Base-by-base conservation (phyloP, 2,113 vertebrate species). In the Ramphastos sulfuratus region DNA sequence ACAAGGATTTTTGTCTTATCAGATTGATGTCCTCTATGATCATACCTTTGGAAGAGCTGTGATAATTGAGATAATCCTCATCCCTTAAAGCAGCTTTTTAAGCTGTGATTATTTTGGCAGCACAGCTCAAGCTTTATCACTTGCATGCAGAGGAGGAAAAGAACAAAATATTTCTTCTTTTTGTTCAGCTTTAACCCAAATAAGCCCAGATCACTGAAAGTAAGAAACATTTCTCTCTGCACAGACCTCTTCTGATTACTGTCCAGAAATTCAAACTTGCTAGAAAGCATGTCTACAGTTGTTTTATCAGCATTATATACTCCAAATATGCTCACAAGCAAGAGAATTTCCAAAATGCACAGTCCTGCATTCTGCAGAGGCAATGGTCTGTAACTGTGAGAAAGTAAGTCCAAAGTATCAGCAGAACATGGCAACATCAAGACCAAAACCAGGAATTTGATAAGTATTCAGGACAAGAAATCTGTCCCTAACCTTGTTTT, bases 51-150 rank as follows among this genome's bases (percentile, higher is more conserved):
- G 78, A 94, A 96, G 69, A 89, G 20, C 64, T 82, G 76, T 91
- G 92, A 96, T 94, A 96, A 96, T 94, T 94, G 89, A 96, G 89
- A 94, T 96, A 96, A 97, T 94, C 87, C 91, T 48, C 67, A 81
- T 93, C 78, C 90, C 90, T 94, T 91, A 94, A 82, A 95, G 85
- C 89, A 94, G 85, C 71, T 93, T 95, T 90, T 92, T 11, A 89
- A 95, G 64, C 85, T 93, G 35, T 94, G 85, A 96, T 96, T 95
- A 96, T 87, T 95, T 95, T 95, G 85, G 93, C 91, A 94, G 89
- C 67, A 87, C 35, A 85, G 73, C 70, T 85, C 93, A 95, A 94
- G 91, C 89, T 93, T 94, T 93, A 93, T 87, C 96, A 85, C 48
- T 87, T 44, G 69, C 42, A 90, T 42, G 80, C 74, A 89, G 80